Conservation (phyloP, 2,797 vertebrate genomes). For the Tokudaia tokunoshimensis region DNA sequence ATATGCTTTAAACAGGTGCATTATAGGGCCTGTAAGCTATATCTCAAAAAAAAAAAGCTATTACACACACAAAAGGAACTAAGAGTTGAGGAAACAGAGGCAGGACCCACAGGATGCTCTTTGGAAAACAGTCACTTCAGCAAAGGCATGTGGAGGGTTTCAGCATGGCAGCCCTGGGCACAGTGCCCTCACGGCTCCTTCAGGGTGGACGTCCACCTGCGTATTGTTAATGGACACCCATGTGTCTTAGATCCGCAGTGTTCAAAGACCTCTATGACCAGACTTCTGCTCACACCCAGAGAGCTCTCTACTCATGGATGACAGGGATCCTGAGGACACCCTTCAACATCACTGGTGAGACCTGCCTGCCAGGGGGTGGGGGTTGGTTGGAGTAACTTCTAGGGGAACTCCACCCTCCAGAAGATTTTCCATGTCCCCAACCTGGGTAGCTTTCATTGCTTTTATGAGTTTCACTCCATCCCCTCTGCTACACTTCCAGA, state of each 20-base stretch:
- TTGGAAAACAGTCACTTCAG: neutral
- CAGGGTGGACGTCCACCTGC: too few relatives aligned
- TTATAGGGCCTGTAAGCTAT: neutral
- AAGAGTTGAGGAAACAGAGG: neutral
- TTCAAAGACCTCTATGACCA: slow-evolving; percentile 91
- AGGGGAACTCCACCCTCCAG: neutral
- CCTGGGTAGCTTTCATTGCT: neutral
- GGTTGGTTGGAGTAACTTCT: neutral
- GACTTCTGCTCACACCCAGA: slow-evolving; percentile 86
- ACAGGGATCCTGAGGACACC: slow-evolving; percentile 84
- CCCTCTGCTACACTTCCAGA: neutral
- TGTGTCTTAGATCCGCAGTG: slow-evolving; percentile 86
- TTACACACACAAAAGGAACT: neutral
- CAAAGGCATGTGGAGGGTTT: neutral
- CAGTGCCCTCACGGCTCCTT: neutral
- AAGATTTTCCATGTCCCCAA: neutral
- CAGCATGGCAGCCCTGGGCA: neutral
- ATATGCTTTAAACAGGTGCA: neutral
- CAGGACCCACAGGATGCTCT: neutral
- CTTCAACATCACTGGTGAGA: slow-evolving; percentile 84
- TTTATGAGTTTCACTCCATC: neutral
- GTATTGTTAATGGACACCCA: neutral
- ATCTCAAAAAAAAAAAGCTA: neutral
- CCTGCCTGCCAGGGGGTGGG: neutral
- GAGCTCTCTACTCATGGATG: slow-evolving; percentile 90